Evolutionary conservation across 64 coral and sea anemone species (phyloP), one percentile per base, ranked within the genome.

Genomic region (Montipora sp.): DNA sequence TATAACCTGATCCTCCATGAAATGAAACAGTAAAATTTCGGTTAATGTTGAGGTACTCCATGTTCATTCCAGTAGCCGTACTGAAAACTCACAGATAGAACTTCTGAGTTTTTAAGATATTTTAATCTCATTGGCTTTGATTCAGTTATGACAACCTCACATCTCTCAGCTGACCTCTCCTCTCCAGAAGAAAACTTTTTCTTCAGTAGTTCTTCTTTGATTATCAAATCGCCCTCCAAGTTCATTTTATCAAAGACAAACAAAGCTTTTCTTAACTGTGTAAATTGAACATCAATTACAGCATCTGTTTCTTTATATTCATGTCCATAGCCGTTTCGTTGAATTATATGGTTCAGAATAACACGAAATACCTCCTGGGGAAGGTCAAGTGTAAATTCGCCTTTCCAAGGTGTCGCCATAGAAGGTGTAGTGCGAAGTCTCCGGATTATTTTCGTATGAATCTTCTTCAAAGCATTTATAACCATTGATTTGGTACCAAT

Each of bases 21-120:
- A 59, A 59, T 59, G 12, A 6, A 59, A 59, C 55, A 59, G 55
- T 12, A 59, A 59, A 59, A 6, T 12, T 88, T 88, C 43, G 19
- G 11, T 75, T 53, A 88, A 48, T 75, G 66, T 66, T 75, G 73
- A 20, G 59, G 45, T 24, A 78, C 60, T 48, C 58, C 65, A 79
- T 79, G 74, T 71, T 71, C 19, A 80, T 90, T 90, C 77, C 51
- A 90, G 47, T 70, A 80, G 43, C 65, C 48, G 48, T 79, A 90
- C 45, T 90, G 75, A 19, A 79, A 79, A 79, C 76, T 51, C 7
- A 90, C 89, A 21, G 78, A 90, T 9, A 80, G 44, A 70, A 81
- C 77, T 81, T 90, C 77, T 80, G 73, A 77, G 88, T 79, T 90
- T n/a, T 90, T 90, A 47, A 43, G 47, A 67, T 55, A 79, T 66